Base-by-base conservation (phyloP, 1,140 invertebrate genomes). In the Drosophila subobscura region DNA sequence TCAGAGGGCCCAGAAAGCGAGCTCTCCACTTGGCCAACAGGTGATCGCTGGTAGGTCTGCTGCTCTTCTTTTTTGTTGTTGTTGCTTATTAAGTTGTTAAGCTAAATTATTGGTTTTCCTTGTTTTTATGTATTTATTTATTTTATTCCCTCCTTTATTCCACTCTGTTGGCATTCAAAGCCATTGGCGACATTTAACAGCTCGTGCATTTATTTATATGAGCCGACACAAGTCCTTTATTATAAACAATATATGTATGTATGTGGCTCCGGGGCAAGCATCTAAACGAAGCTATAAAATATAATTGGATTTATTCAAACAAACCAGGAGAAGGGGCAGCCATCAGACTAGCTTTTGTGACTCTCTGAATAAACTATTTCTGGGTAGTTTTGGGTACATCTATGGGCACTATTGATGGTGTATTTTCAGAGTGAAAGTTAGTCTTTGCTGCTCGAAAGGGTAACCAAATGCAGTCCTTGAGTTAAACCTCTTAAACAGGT, bases 1-100 rank as follows among this genome's bases (percentile, higher is more conserved):
- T 12, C 33, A 10, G 33, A 12, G 27, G 27, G 6, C 16, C 16
- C 16, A 20, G 1, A 20, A 20, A 20, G n/a, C 25, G 61, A 57
- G 72, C 63, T 63, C 49, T 68, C 72, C 49, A 54, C 50, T 37
- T 44, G 46, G 29, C 47, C 23, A 73, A 74, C 72, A 75, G 72
- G 72, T 75, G 72, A 75, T 68, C 54, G 50, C 16, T 29, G 44
- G 53, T 53, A 57, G 46, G 46, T 44, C 52, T 51, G 70, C 58
- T 74, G n/a, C 14, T 42, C 12, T 25, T 56, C 25, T 77, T 76
- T 86, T 20, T 20, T 20, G 16, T 20, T 20, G 16, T 20, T 75
- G 70, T 88, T 37, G 33, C 3, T 37, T 86, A 86, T 86, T 86
- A 89, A 86, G 83, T 86, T 86, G 83, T 86, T 86, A 88, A 86